phyloP scores from a whole-genome alignment of 2,113 vertebrate species.

The Sphyrna mokarran region DNA sequence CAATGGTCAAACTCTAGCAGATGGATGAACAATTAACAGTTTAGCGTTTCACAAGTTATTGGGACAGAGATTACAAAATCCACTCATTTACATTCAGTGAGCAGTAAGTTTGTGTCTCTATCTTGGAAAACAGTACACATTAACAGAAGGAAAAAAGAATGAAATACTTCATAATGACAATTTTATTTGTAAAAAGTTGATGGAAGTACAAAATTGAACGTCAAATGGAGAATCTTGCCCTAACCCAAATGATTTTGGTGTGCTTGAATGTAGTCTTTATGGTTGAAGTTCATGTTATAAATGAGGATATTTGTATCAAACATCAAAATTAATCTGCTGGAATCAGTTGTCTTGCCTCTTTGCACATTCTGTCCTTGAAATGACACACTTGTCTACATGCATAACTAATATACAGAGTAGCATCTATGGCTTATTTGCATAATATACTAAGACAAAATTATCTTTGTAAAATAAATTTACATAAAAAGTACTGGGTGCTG shows the following conservation, averaged over 20 bases:
- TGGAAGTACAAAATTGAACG: not conserved
- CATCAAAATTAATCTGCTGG: not conserved
- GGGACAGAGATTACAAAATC: not conserved
- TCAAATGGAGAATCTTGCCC: not conserved
- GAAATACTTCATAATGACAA: not conserved
- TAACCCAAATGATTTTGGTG: not conserved
- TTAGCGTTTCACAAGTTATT: not conserved
- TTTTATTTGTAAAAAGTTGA: not conserved
- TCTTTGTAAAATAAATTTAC: not conserved
- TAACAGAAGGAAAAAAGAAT: not conserved
- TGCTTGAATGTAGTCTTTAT: not conserved
- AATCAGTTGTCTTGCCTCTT: not conserved
- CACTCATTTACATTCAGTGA: not conserved
- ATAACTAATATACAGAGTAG: not conserved
- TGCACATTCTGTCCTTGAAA: not conserved
- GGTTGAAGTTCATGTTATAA: not conserved
- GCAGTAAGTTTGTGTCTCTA: not conserved
- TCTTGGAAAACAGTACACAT: not conserved
- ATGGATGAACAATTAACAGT: conserved; percentile 13
- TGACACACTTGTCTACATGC: not conserved
- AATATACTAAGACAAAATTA: not conserved
- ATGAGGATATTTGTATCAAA: not conserved
- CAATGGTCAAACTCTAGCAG: not conserved
- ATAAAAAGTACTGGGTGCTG: too few species aligned
- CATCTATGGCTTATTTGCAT: not conserved